Evolutionary conservation across 2,113 vertebrate species (phyloP).

Genomic region (Mastomys natalensis): DNA sequence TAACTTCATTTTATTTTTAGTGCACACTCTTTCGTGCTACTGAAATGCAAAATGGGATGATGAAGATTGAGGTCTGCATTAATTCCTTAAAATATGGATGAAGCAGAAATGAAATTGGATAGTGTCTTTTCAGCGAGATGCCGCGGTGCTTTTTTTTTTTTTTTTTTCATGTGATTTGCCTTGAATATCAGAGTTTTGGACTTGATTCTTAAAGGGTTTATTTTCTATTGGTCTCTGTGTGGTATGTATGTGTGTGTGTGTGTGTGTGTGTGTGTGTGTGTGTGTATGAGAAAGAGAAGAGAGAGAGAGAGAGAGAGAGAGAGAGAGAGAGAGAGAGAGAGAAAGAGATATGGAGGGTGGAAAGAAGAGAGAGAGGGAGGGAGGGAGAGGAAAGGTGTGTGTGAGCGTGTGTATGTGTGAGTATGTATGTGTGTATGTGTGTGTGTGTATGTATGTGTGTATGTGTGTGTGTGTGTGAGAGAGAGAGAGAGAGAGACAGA

Average conservation of each 20-base stretch:
- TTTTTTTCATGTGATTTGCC: neutral
- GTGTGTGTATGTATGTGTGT: neutral
- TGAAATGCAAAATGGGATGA: neutral
- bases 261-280: neutral
- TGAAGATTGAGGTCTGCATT: neutral
- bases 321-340: neutral
- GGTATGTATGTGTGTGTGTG: neutral
- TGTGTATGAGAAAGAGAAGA: neutral
- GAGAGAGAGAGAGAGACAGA: neutral
- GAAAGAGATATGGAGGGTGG: neutral
- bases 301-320: neutral
- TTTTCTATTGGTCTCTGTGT: neutral
- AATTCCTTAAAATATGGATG: neutral
- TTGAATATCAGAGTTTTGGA: conserved; percentile 33
- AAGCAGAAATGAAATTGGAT: conserved; percentile 36
- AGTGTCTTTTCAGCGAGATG: conserved; percentile 7
- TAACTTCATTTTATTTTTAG: conserved; percentile 43
- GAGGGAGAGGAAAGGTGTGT: neutral
- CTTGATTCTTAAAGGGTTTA: neutral
- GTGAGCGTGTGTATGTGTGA: neutral
- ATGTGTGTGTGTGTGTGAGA: no score
- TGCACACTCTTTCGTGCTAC: neutral
- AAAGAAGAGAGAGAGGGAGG: neutral
- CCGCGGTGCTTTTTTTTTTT: neutral
- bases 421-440: neutral